Evolutionary conservation across 2,113 vertebrate species (phyloP), one percentile per base, ranked within the genome.

Genomic region (Misgurnus mizolepis): DNA sequence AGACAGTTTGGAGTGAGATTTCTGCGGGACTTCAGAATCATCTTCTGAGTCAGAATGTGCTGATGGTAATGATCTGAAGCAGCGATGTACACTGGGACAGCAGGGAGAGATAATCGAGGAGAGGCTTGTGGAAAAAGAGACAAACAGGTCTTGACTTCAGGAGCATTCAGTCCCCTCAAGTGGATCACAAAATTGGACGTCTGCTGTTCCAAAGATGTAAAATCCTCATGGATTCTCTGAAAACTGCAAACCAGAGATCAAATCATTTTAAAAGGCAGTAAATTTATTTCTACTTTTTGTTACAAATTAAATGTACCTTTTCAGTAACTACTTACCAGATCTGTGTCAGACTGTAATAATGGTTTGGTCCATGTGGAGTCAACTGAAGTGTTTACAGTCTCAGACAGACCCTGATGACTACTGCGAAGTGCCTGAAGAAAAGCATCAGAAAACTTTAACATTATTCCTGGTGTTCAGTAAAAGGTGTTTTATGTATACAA

Each of bases 281-380:
- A 40, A 22, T 56, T 60, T 60, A 4, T 40, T n/a, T 39, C 3
- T 8, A 34, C 27, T 34, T 34, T 34, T 34, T 34, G 27, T 34
- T 2, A 34, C 27, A 34, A 34, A 34, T 34, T 2, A 34, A 22
- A 22, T 22, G 22, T 22, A 22, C 22, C 22, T 22, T 22, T 22
- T 3, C 27, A 34, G 27, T 34, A 8, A 15, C 15, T 70, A 18
- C 10, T 55, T 87, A 94, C 93, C 93, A 92, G 89, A 77, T 92
- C 89, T 10, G 90, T 91, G 88, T 90, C 93, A 65, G 87, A 80
- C 88, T 93, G 91, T 27, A 92, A 89, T 78, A 93, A 9, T 49
- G 89, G 53, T 78, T 92, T 91, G 0, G 86, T 89, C 93, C 93
- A 94, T 55, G 89, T 69, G 0, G 91, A 86, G 64, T 90, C 87